Evolutionary conservation across 2,797 vertebrate genomes (phyloP), one percentile per base, ranked within the genome.

Genomic region (Gobio occitaniae): DNA sequence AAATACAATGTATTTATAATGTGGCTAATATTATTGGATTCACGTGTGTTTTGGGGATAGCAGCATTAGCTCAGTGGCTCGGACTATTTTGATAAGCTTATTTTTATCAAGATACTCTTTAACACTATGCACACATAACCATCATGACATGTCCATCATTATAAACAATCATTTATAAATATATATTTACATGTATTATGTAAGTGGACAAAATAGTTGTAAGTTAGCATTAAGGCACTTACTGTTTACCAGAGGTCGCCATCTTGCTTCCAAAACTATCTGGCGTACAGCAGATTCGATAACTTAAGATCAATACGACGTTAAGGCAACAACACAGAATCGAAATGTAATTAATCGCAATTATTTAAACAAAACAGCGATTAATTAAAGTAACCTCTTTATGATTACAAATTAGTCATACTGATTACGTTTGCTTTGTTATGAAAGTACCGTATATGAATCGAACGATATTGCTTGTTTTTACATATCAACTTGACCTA

Each of bases 201-300:
- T 69, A 15, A 71, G 1, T 7, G 12, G 15, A 7, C 9, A 78
- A 80, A 84, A n/a, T 21, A 2, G 52, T 8, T 50, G 2, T 12
- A 61, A 50, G 1, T 63, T 69, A 50, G 12, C 32, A n/a, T 19
- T 50, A 38, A 11, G n/a, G 0, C 89, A 95, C 97, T 96, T 90
- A 97, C 97, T 97, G 96, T 94, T 96, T 97, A 69, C 95, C 93
- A 89, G 96, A 95, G 80, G 91, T 92, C 93, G 97, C 97, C 97
- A 98, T 98, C 91, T 95, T 95, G 81, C 56, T 38, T 79, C 16
- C 21, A 12, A 29, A 21, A 32, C 59, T 50, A 80, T 19, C 65
- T 69, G n/a, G 9, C 2, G 9, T 86, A 90, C 88, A 83, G 87
- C 89, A 82, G 84, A 74, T 83, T 88, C 84, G 70, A 52, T 85